Evolutionary conservation across 2,888 invertebrate species (phyloP), one percentile per base, ranked within the genome.

Genomic region (Perizoma affinitatum): DNA sequence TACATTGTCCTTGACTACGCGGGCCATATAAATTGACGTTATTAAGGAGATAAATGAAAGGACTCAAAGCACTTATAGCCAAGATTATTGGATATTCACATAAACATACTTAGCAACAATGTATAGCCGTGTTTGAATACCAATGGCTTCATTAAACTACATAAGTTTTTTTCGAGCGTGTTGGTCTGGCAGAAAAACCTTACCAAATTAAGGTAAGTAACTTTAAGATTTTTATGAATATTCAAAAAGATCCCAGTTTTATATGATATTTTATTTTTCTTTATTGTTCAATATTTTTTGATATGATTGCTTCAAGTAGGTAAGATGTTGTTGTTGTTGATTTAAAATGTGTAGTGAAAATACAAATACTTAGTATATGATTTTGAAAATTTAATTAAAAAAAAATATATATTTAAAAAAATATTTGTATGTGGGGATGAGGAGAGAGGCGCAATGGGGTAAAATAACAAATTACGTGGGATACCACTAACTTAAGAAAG

Each of bases 11-110:
- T 69, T 69, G 65, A 62, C 66, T 59, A 67, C 65, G 67, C 60
- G 67, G 63, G 76, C 68, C 66, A 67, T 71, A 70, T 72, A 61
- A 71, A 71, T 67, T 65, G 65, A 68, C 57, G 68, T 22, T 71
- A 74, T 68, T 67, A 63, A 58, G 63, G 65, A 72, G 69, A 68
- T 68, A 63, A 73, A 73, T 70, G 56, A 65, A 68, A 60, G 60
- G 61, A 64, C 63, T 67, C 66, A 54, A 56, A 50, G 64, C 58
- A 61, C 61, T 64, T 67, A 58, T 61, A 45, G 66, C 59, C 48
- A 70, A 59, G 49, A 65, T 68, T 42, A 67, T 58, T 56, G 46
- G 63, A 59, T 65, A 51, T 49, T 63, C 61, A 64, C 57, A 51
- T 58, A 52, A 43, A 64, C n/a, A 47, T 43, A 51, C 64, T 55